These are phyloP conservation scores for Drosophila stalkeri DNA, from an alignment of 2,888 invertebrate species.

Conservation along the genomic window DNA sequence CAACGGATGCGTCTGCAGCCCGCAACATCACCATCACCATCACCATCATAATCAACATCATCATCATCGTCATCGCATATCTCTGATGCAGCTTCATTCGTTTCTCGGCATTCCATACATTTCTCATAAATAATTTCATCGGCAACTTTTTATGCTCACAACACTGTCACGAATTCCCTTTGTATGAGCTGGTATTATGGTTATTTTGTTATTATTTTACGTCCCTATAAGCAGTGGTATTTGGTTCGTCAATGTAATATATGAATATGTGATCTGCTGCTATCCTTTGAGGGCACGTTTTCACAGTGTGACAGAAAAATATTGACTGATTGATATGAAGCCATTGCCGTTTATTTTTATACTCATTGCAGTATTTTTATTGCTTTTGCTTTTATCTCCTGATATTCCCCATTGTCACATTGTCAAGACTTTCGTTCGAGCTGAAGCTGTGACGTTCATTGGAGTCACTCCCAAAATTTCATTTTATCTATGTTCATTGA, in stretches of 20 bases:
- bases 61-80: constrained; percentile 21
- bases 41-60: constrained; percentile 30
- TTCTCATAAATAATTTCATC: constrained; percentile 78
- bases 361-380: constrained; percentile 41
- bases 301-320: constrained; percentile 44
- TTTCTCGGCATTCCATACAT: constrained; percentile 49
- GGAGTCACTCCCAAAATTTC: not conserved
- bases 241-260: constrained; percentile 45
- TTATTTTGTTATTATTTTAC: constrained; percentile 46
- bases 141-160: constrained; percentile 48
- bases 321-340: constrained; percentile 71
- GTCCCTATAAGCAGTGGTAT: constrained; percentile 39
- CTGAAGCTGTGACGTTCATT: constrained; percentile 35
- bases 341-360: constrained; percentile 73
- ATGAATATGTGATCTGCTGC: not conserved
- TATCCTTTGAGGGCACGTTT: constrained; percentile 22
- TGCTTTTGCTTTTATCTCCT: constrained; percentile 52
- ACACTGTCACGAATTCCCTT: constrained; percentile 34
- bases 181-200: constrained; percentile 21
- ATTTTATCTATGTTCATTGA: not conserved
- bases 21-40: constrained; percentile 22
- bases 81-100: constrained; percentile 14
- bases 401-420: constrained; percentile 41
- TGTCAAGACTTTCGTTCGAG: constrained; percentile 8
- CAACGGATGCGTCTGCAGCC: constrained; percentile 39